Percentiles rank a stretch among this genome's conserved stretches.
These are phyloP conservation scores for Meiosimyza platycephala DNA, from an alignment of 2,888 invertebrate genomes.

Conservation along the genomic window DNA sequence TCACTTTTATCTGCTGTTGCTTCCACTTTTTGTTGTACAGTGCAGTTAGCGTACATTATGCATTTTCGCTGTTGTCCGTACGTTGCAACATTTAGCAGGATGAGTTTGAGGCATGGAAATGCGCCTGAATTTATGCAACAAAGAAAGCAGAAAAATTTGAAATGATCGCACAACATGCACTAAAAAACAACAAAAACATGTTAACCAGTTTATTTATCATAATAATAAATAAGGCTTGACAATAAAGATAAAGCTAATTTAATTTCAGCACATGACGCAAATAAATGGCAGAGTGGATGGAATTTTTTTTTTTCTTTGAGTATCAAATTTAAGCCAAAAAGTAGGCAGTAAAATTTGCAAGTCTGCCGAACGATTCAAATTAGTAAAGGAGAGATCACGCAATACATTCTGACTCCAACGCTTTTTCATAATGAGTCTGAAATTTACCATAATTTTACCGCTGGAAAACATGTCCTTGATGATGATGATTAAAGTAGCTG, in stretches of 20 bases:
- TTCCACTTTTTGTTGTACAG: conserved; percentile 14
- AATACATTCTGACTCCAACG: too few relatives aligned
- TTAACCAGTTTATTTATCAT: neutral
- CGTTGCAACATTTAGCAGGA: neutral
- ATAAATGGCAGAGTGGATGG: too few relatives aligned
- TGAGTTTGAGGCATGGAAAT: neutral
- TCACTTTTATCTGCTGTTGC: conserved; percentile 22
- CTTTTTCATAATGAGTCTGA: too few relatives aligned
- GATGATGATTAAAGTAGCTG: too few relatives aligned
- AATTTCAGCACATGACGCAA: neutral
- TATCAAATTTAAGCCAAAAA: too few relatives aligned
- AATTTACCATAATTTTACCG: too few relatives aligned
- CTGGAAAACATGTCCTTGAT: too few relatives aligned
- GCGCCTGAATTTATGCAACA: conserved; percentile 20
- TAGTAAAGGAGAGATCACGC: too few relatives aligned
- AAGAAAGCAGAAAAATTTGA: neutral
- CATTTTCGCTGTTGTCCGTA: neutral
- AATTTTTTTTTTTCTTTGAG: too few relatives aligned
- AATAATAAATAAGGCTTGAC: conserved; percentile 6
- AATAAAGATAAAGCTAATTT: conserved; percentile 17
- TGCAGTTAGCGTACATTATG: neutral
- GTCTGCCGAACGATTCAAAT: too few relatives aligned
- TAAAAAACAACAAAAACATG: too few relatives aligned
- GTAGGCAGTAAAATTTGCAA: too few relatives aligned
- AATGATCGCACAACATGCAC: neutral